A percentile compares a stretch with the other conserved stretches of the same genome.
Evolutionary conservation across 2,888 invertebrate genomes (phyloP).

Genomic region (Cecidostiba fungosa): DNA sequence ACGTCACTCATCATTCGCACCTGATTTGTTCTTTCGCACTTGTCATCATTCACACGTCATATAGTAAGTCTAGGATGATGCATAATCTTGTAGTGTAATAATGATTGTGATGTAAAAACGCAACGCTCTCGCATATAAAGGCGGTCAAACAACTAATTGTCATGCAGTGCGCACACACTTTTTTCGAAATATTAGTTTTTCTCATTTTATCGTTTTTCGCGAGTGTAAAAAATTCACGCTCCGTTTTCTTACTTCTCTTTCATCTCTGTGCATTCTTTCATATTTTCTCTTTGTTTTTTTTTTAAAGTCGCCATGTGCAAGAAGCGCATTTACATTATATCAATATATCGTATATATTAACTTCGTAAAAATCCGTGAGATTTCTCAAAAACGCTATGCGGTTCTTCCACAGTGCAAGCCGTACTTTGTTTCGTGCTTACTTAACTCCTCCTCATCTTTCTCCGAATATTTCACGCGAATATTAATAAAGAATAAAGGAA

Average conservation of each 20-base stretch:
- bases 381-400: slow-evolving; percentile 51
- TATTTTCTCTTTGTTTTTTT: background rate
- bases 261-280: slow-evolving; percentile 40
- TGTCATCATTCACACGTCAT: slow-evolving; percentile 64
- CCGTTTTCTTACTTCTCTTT: slow-evolving; percentile 27
- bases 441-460: slow-evolving; percentile 12
- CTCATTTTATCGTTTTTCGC: slow-evolving; percentile 16
- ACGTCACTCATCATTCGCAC: slow-evolving; percentile 56
- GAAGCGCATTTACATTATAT: slow-evolving; percentile 50
- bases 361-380: slow-evolving; percentile 57
- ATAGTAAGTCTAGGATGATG: slow-evolving; percentile 71
- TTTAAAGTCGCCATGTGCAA: slow-evolving; percentile 55
- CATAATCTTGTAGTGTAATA: slow-evolving; percentile 66
- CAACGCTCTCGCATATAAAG: slow-evolving; percentile 68
- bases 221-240: slow-evolving; percentile 50
- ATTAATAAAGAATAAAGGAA: slow-evolving; percentile 44
- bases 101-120: slow-evolving; percentile 73
- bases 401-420: slow-evolving; percentile 50
- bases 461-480: slow-evolving; percentile 48
- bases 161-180: slow-evolving; percentile 67
- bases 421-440: slow-evolving; percentile 44
- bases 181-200: slow-evolving; percentile 24
- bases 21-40: slow-evolving; percentile 48
- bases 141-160: slow-evolving; percentile 68
- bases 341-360: slow-evolving; percentile 56